Base-by-base conservation (phyloP, 2,797 vertebrate genomes). In the Ptychadena robeensis region DNA sequence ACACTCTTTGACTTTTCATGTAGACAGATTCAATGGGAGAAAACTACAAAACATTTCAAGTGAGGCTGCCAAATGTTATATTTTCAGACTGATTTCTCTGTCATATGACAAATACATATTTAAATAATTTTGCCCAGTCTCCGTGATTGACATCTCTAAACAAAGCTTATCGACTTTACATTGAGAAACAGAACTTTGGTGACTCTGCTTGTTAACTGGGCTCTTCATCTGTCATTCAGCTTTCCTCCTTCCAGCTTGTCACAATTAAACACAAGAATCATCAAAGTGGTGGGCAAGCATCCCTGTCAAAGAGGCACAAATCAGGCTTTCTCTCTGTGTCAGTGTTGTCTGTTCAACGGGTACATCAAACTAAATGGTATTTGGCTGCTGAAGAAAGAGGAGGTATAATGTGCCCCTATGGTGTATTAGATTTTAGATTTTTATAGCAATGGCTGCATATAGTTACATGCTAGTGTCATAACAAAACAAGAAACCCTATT, bases 111-210 rank as follows among this genome's bases (percentile, higher is more conserved):
- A 80, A 73, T 75, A 82, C 71, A 71, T 77, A 71, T 82, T 76
- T 77, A 82, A 83, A 80, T 85, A 74, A 75, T 85, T 80, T 80
- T 30, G 32, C 72, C 64, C 53, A 74, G 30, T 70, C 64, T 34
- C 18, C 25, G 38, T 85, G 66, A 80, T 80, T 81, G 78, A 79
- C 83, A 80, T 85, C 65, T 53, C 73, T 85, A 85, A 85, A 76
- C 72, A 85, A 85, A 80, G 69, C 81, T 83, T 83, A 78, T 83
- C 67, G 69, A 66, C 61, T 61, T 77, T 72, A 77, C 59, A 72
- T 70, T 73, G 61, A 59, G 73, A 73, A 65, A 66, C 68, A 48
- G 61, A 67, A 83, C 82, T 83, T 79, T 79, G 82, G 73, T 82
- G 81, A 76, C 81, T 82, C 61, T 79, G 25, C 48, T 64, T 79